A percentile compares a stretch with the other conserved stretches of the same genome.
phyloP scores from a whole-genome alignment of 2,113 vertebrate genomes.

The Myodes glareolus region DNA sequence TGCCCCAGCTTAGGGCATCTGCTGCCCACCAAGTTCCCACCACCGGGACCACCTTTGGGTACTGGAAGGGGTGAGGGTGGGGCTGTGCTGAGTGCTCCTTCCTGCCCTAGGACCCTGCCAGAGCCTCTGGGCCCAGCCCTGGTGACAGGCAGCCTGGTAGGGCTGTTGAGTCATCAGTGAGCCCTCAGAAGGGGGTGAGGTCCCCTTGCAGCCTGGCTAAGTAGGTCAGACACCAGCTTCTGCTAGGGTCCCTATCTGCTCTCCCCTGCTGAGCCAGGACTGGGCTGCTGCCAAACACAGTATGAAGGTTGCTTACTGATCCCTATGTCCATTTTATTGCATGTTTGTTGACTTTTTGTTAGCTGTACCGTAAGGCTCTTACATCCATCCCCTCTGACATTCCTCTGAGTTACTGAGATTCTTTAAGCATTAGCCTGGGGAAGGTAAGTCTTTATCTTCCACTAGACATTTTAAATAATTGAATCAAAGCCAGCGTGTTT shows the following conservation, averaged over 20 bases:
- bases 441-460: slow-evolving; percentile 99
- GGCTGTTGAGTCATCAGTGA: background rate
- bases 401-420: slow-evolving; percentile 94
- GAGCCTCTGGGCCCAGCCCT: slow-evolving; percentile 4
- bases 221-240: background rate
- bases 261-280: slow-evolving; percentile 69
- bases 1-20: background rate
- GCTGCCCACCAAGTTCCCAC: background rate
- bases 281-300: slow-evolving; percentile 91
- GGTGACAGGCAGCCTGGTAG: background rate
- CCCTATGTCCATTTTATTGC: slow-evolving; percentile 94
- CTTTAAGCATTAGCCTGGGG: slow-evolving; percentile 96
- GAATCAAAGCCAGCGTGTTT: slow-evolving; percentile 90
- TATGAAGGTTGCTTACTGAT: slow-evolving; percentile 97
- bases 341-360: slow-evolving; percentile 96
- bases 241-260: background rate
- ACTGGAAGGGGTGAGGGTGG: background rate
- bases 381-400: slow-evolving; percentile 94
- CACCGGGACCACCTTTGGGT: background rate
- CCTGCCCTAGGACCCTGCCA: slow-evolving; percentile 48
- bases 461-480: slow-evolving; percentile 92
- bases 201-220: slow-evolving; percentile 27
- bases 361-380: slow-evolving; percentile 94
- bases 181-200: background rate
- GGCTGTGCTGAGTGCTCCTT: background rate